Base-by-base conservation (phyloP, 1,140 invertebrate species). In the Drosophila pectinifera region DNA sequence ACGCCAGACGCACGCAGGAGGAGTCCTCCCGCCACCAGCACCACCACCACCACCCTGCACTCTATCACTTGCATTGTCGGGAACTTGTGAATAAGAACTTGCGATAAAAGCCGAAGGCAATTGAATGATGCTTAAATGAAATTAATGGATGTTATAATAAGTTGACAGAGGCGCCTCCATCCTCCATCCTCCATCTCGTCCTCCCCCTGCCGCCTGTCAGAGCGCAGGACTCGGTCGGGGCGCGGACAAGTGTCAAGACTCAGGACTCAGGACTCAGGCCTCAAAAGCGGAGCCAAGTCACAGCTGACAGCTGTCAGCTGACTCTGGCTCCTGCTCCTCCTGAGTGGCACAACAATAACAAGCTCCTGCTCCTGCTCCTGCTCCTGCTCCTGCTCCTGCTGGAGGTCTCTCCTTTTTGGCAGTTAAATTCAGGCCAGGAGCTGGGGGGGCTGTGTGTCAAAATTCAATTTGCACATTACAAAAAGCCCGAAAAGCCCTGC, bases 111-210 rank as follows among this genome's bases (percentile, higher is more conserved):
- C 80, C 80, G 72, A 88, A 81, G 78, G 83, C 84, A 91, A 91
- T 89, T 85, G 89, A 84, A 91, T 91, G 80, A 86, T 78, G 73
- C 74, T 82, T 79, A 84, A 91, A 90, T 89, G 75, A 90, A 90
- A 91, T 90, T 90, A 91, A 91, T 91, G 90, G 78, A 86, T 92
- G 79, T 86, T 90, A 72, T 86, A 91, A 88, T 92, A 91, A 91
- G 91, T 91, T 91, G 81, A 78, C 80, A 89, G 72, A 79, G 77
- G 62, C 67, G 49, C 11, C 46, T 48, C 11, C 26, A n/a, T n/a
- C n/a, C n/a, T n/a, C n/a, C n/a, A n/a, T n/a, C n/a, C n/a, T n/a
- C n/a, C n/a, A n/a, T 14, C 16, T 4, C 39, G 18, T 3, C n/a
- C 11, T 18, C 18, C 24, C 8, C 20, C 6, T 18, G 26, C 42